Evolutionary conservation across 30 jellyfish, hydroid and myxozoan genomes (phyloP).

Genomic region (Calvadosia cruxmelitensis): DNA sequence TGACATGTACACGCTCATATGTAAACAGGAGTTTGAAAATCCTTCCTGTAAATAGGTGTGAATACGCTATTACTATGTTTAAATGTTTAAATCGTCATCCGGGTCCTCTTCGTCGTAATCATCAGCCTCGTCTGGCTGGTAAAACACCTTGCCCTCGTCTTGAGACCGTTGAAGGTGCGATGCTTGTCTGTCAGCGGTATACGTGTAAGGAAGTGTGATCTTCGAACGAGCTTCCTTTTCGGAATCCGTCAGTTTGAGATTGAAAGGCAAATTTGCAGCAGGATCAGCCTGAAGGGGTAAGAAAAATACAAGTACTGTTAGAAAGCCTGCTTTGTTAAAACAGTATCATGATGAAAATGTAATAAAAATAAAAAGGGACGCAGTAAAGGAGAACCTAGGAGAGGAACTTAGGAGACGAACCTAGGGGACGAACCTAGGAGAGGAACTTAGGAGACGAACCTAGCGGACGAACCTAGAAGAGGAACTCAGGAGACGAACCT

Average conservation of each 20-base stretch:
- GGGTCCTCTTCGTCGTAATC: conserved; percentile 97
- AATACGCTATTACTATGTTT: not conserved
- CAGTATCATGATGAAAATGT: too few species aligned
- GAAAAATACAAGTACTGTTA: too few species aligned
- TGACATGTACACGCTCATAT: too few species aligned
- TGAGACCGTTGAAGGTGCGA: conserved; percentile 27
- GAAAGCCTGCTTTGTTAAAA: too few species aligned
- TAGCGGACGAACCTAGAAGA: not conserved
- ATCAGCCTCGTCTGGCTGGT: conserved; percentile 81
- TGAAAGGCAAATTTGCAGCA: conserved; percentile 51
- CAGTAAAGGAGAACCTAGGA: not conserved
- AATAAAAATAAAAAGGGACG: not conserved
- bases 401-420: too few species aligned
- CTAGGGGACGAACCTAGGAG: not conserved
- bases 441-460: too few species aligned
- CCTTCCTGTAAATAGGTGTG: too few species aligned
- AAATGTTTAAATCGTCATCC: conserved; percentile 79
- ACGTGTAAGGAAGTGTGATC: conserved; percentile 52
- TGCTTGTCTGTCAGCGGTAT: conserved; percentile 36
- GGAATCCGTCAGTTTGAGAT: conserved; percentile 50
- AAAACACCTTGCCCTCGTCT: conserved; percentile 36
- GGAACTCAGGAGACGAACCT: too few species aligned
- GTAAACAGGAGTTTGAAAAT: too few species aligned
- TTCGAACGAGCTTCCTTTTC: conserved; percentile 71
- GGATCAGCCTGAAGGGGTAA: conserved; percentile 57